Percentiles rank a stretch among this genome's conserved stretches.
These are phyloP conservation scores for Apocheima hispidaria DNA, from an alignment of 2,888 invertebrate species.

Conservation along the genomic window DNA sequence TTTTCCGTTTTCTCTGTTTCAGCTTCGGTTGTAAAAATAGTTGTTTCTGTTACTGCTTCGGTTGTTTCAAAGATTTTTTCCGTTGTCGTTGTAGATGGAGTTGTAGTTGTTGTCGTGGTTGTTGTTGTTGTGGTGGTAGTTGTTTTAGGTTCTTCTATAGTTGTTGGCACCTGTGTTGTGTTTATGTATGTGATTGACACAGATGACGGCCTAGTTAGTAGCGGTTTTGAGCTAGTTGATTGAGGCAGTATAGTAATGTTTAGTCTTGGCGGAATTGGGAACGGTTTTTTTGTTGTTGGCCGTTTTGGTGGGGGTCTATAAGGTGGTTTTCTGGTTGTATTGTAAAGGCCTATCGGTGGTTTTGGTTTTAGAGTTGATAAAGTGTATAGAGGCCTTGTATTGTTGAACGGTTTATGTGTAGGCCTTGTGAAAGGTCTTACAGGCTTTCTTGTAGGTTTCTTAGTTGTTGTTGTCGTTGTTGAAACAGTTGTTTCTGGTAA, in stretches of 20 bases:
- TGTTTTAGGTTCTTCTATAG: constrained; percentile 49
- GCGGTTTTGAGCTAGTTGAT: constrained; percentile 72
- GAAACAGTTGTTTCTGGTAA: constrained; percentile 45
- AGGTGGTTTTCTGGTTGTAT: constrained; percentile 74
- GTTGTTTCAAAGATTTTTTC: constrained; percentile 50
- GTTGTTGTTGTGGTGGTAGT: constrained; percentile 50
- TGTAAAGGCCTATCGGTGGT: constrained; percentile 73
- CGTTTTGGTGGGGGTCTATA: constrained; percentile 68
- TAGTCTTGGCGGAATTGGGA: constrained; percentile 76
- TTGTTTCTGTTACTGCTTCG: constrained; percentile 45
- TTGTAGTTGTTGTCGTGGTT: constrained; percentile 54
- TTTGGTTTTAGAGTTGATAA: constrained; percentile 67
- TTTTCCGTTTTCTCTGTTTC: constrained; percentile 38
- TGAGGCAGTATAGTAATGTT: constrained; percentile 80
- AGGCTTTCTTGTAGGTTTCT: constrained; percentile 65
- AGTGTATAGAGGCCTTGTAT: constrained; percentile 68
- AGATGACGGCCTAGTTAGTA: constrained; percentile 68
- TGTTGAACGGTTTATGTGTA: constrained; percentile 68
- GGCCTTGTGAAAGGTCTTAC: constrained; percentile 73
- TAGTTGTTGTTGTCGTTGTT: constrained; percentile 47
- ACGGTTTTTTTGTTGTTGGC: constrained; percentile 72
- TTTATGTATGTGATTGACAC: constrained; percentile 76
- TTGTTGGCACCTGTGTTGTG: constrained; percentile 56
- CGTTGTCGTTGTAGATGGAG: constrained; percentile 42
- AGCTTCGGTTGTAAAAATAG: constrained; percentile 37